Evolutionary conservation across 2,888 invertebrate species (phyloP), one percentile per base, ranked within the genome.

Genomic region (Xanthia togata): DNA sequence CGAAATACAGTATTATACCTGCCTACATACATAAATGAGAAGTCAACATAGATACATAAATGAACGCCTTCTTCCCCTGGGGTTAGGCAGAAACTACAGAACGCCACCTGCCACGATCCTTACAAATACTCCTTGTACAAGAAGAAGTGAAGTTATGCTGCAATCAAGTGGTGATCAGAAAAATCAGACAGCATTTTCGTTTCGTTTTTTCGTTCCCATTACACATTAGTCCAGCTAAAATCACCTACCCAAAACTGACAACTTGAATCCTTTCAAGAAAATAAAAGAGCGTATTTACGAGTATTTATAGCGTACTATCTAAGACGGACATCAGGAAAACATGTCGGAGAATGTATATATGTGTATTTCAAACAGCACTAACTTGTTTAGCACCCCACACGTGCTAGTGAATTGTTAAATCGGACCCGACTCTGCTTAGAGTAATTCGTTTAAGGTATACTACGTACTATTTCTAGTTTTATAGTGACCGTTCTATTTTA

Each of bases 341-440:
- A 77, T 64, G 74, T 76, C 44, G n/a, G 50, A 64, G 85, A 75
- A 75, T 78, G n/a, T n/a, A n/a, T n/a, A n/a, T 84, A 77, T 44
- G 74, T 70, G 67, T 78, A 87, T 78, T 85, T 82, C 79, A 78
- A 84, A 84, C 83, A 85, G 62, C 74, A 79, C 80, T 88, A 86
- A 89, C 88, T 85, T 81, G 87, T 87, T 89, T 85, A 87, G 82
- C 70, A 81, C 83, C 70, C 75, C 70, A 79, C 85, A 87, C 83
- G 86, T 85, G 85, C 85, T 81, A 69, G 87, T 89, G 89, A 92
- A 92, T 91, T 90, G 90, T 92, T 92, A 91, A 93, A 91, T 89
- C 87, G 88, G 81, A 85, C 82, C 82, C 41, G 63, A 82, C 73
- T 59, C 35, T 12, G 73, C 59, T 78, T 53, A 63, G 59, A 82